Base-by-base conservation (phyloP, 2,113 vertebrate species). In the Tachysurus fulvidraco region DNA sequence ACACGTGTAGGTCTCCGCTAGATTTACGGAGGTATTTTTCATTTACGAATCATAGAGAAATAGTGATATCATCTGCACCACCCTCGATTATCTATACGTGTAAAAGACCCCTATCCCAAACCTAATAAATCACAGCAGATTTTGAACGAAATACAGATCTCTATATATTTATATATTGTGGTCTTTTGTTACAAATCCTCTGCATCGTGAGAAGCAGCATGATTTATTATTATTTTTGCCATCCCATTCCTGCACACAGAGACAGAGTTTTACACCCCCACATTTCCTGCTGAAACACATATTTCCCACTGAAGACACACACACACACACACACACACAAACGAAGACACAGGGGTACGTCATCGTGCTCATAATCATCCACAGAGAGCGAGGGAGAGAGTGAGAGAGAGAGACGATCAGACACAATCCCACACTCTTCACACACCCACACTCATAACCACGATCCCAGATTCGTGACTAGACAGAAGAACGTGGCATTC, bases 381-480 rank as follows among this genome's bases (percentile, higher is more conserved):
- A 54, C 25, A 73, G 1, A 44, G 17, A 73, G 17, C 13, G 9
- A 50, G 11, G 50, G 21, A 50, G 6, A 50, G 19, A 46, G 5
- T 3, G 44, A 25, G 0, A 46, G 30, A 79, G 50, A 57, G 41
- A n/a, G 23, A 78, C 0, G 1, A 50, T 77, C 13, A 83, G 73
- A 71, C 30, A 44, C 30, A 73, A 52, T 28, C 78, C 69, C 69
- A 86, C 36, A 36, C 67, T 74, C 67, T 50, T 57, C 23, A 21
- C 78, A 86, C 77, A 59, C 78, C 30, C 54, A 82, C 78, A 59
- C 65, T 50, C 50, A 57, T 25, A 21, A 12, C 30, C 67, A 52
- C n/a, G 74, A 30, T 64, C 57, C 36, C 9, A 5, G 69, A 13
- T 55, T 86, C 85, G 52, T 81, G 79, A 87, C 41, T 28, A 83